phyloP scores from a whole-genome alignment of 2,113 vertebrate genomes.

The Phyllopteryx taeniolatus region DNA sequence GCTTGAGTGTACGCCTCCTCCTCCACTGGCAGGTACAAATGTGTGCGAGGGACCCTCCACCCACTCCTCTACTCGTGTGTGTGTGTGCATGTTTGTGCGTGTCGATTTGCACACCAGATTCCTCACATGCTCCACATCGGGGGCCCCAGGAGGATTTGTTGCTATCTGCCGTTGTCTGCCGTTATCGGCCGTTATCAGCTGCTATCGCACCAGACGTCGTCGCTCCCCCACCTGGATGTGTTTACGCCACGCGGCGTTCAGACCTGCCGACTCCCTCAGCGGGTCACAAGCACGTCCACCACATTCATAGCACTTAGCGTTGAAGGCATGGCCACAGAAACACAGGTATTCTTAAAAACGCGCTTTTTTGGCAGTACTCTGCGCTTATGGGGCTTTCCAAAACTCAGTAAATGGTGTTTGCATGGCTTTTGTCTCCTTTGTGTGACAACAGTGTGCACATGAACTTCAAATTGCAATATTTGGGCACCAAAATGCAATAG shows the following conservation, averaged over 20 bases:
- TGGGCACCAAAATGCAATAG: too few species aligned
- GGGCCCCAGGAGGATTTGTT: not conserved
- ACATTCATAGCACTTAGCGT: not conserved
- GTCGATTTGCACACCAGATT: not conserved
- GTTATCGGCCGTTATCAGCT: not conserved
- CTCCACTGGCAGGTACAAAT: not conserved
- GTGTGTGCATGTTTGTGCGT: not conserved
- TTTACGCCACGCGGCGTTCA: not conserved
- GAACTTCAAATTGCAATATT: too few species aligned
- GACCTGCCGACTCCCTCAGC: not conserved
- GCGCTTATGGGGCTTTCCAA: too few species aligned
- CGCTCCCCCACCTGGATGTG: not conserved
- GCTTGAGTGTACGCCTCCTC: not conserved
- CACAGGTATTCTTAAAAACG: not conserved
- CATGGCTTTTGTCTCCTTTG: too few species aligned
- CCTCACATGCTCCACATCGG: not conserved
- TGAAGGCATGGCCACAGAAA: not conserved
- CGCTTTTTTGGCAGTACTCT: too few species aligned
- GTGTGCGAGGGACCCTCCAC: not conserved
- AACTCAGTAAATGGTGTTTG: too few species aligned
- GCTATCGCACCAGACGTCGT: not conserved
- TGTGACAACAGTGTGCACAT: too few species aligned
- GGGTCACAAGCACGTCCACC: not conserved
- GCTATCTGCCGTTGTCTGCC: not conserved
- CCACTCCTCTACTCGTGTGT: not conserved